phyloP scores from a whole-genome alignment of 2,888 invertebrate genomes.

The Ennomos erosarius region DNA sequence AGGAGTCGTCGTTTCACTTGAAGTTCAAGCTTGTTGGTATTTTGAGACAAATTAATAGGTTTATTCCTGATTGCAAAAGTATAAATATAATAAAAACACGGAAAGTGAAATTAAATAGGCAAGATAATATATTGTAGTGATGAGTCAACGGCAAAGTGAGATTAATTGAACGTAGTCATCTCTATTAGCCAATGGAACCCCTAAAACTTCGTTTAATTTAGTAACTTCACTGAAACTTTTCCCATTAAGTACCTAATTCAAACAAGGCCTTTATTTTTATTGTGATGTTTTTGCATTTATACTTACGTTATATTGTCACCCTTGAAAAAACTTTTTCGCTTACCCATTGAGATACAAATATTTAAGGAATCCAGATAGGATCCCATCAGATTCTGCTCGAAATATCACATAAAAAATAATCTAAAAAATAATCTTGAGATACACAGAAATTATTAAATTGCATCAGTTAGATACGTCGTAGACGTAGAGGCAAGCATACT shows the following conservation, averaged over 20 bases:
- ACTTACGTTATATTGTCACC: conserved; percentile 14
- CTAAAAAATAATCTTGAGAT: no score
- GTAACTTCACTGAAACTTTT: conserved; percentile 58
- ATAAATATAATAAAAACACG: no score
- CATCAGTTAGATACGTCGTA: no score
- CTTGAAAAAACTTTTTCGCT: not conserved
- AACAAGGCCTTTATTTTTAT: conserved; percentile 46
- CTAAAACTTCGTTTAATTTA: conserved; percentile 60
- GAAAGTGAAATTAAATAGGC: conserved; percentile 1
- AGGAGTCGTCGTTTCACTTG: not conserved
- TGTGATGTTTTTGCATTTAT: conserved; percentile 47
- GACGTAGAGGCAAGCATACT: no score
- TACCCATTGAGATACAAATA: no score
- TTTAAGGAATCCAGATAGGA: no score
- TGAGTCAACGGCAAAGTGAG: conserved; percentile 30
- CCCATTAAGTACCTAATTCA: conserved; percentile 57
- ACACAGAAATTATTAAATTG: no score
- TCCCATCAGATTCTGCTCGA: no score
- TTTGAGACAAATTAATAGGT: no score
- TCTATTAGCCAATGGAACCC: conserved; percentile 39
- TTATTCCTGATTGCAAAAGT: no score
- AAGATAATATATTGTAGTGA: conserved; percentile 14
- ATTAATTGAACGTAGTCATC: conserved; percentile 46
- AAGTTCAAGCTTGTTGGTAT: not conserved
- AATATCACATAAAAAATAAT: no score